A percentile compares a stretch with the other conserved stretches of the same genome.
These are phyloP conservation scores for Hypomecis punctinalis DNA, from an alignment of 2,888 invertebrate species.

Conservation along the genomic window DNA sequence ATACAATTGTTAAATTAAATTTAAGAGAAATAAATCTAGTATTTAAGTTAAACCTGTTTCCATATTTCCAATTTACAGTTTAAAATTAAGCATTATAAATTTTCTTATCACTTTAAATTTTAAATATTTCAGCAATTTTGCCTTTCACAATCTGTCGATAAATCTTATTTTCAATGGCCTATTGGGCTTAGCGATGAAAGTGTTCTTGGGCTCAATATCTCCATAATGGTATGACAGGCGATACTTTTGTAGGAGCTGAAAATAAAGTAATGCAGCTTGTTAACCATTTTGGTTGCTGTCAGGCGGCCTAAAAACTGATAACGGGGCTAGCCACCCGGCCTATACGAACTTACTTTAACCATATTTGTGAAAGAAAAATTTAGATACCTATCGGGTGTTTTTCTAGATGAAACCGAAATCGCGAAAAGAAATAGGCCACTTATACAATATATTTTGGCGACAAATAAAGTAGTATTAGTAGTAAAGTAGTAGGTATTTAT, in stretches of 20 bases:
- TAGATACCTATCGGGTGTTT: no score
- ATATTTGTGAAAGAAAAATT: no score
- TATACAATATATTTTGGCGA: no score
- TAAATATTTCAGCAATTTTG: background rate
- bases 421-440: no score
- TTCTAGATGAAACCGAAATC: no score
- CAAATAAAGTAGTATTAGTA: no score
- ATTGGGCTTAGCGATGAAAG: conserved; percentile 85
- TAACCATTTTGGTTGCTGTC: no score
- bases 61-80: conserved; percentile 4
- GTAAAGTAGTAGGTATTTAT: no score
- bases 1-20: conserved; percentile 31
- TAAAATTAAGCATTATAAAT: no score
- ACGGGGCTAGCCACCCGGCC: no score
- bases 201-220: conserved; percentile 84
- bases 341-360: no score
- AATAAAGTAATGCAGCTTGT: background rate
- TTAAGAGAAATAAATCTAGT: conserved; percentile 35
- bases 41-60: conserved; percentile 3
- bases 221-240: conserved; percentile 88
- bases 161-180: conserved; percentile 87
- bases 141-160: conserved; percentile 78
- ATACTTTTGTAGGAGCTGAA: conserved; percentile 86
- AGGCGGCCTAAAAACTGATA: no score
- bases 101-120: background rate